Evolutionary conservation across 2,797 vertebrate genomes (phyloP), one percentile per base, ranked within the genome.

Genomic region (Tokudaia tokunoshimensis): DNA sequence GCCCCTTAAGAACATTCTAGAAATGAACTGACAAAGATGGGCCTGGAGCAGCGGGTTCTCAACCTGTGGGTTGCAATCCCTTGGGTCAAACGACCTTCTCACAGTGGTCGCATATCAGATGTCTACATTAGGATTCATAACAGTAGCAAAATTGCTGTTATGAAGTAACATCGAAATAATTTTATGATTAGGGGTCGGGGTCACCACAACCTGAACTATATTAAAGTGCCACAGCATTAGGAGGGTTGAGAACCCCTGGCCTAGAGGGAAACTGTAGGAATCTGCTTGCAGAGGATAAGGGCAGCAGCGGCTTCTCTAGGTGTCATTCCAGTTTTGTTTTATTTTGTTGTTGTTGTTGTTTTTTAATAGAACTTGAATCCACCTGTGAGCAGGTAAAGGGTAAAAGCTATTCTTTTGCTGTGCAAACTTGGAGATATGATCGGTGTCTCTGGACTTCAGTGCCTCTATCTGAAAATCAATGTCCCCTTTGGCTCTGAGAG

Each of bases 401-500:
- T 81, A 63, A 83, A 94, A 88, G 44, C 50, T 86, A 52, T 92
- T 91, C 41, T 84, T 96, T 67, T 74, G 83, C 80, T 92, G 47
- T 96, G 90, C 72, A n/a, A 92, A 52, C 81, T 65, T 72, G 50
- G 63, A 13, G 72, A 92, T 67, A 72, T 93, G 79, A 70, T 47
- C 83, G 15, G n/a, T 74, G 12, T 88, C 70, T 89, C 79, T 89
- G 44, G 63, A 59, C 63, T 76, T 95, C 59, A 50, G 67, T 70
- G 87, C 37, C 52, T 61, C 47, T 41, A 75, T 93, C 74, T 75
- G 52, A 93, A 94, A 95, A 92, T 63, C 57, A 78, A 1, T 37
- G 29, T 63, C 65, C 90, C 61, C 72, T 74, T 82, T 76, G 37
- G 82, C 44, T 93, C 70, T 26, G 79, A 47, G 41, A 74, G 52